These are phyloP conservation scores for Camarhynchus parvulus DNA, from an alignment of 2,113 vertebrate species.

Conservation along the genomic window DNA sequence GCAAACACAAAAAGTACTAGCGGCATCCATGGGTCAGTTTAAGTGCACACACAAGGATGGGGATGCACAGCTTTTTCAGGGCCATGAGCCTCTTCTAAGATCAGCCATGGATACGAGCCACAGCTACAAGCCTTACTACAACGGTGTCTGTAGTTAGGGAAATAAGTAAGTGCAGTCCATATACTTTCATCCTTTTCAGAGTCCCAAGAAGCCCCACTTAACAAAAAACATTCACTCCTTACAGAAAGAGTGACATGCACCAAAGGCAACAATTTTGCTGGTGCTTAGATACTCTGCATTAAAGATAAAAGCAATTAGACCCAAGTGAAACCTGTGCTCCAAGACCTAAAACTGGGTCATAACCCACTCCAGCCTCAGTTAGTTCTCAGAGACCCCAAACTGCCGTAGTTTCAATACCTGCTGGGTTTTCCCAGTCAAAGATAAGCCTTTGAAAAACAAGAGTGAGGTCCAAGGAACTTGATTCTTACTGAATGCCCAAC, in stretches of 20 bases:
- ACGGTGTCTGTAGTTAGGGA: not conserved
- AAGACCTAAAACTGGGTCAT: not conserved
- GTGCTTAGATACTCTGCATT: not conserved
- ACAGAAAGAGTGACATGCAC: fast-evolving
- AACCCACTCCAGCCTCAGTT: not conserved
- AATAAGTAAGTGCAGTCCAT: not conserved
- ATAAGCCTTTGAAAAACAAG: not conserved
- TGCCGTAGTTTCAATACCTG: not conserved
- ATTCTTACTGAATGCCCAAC: not conserved
- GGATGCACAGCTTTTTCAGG: not conserved
- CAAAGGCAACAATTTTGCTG: not conserved
- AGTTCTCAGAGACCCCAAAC: not conserved
- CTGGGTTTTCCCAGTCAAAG: not conserved
- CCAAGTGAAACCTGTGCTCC: not conserved
- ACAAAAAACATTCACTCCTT: not conserved
- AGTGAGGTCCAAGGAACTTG: not conserved
- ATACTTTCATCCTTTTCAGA: not conserved
- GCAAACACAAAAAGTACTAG: not conserved
- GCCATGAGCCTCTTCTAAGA: not conserved
- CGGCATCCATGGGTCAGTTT: not conserved
- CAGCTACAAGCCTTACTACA: not conserved
- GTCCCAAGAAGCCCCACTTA: not conserved
- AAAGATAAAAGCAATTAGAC: not conserved
- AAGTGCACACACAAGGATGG: not conserved
- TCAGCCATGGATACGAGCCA: not conserved